These are phyloP conservation scores for Steinernema khuongi DNA, from an alignment of 1,140 invertebrate genomes.

Conservation along the genomic window DNA sequence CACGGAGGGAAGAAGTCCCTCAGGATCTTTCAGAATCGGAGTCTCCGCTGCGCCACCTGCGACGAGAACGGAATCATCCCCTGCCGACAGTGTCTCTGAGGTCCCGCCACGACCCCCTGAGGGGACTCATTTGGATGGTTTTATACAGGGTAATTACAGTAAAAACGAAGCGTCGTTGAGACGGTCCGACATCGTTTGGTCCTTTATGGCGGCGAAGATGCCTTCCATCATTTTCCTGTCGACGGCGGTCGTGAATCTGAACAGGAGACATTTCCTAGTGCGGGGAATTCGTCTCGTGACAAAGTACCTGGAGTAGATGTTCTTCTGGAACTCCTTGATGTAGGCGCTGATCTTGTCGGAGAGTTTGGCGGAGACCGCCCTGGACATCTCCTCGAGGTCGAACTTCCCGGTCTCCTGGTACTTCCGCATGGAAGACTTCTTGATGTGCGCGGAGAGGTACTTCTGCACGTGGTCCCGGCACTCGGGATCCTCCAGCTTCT, in stretches of 20 bases:
- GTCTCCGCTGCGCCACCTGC: conserved; percentile 22
- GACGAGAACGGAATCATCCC: conserved; percentile 27
- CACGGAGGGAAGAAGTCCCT: conserved; percentile 22
- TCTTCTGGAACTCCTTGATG: not conserved
- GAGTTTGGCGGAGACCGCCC: not conserved
- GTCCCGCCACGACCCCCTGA: not conserved
- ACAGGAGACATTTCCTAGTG: not conserved
- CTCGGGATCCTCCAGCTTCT: not conserved
- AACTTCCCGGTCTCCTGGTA: not conserved
- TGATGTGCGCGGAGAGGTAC: not conserved
- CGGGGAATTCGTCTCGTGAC: not conserved
- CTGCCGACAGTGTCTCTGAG: conserved; percentile 8
- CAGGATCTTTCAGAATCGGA: conserved; percentile 15
- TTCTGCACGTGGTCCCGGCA: not conserved
- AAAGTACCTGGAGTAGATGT: not conserved
- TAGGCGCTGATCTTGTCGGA: not conserved
- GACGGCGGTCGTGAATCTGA: not conserved
- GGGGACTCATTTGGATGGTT: not conserved
- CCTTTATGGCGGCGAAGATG: not conserved
- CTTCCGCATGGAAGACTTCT: not conserved
- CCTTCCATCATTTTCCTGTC: not conserved
- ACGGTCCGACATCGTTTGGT: not conserved
- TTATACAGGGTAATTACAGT: not conserved
- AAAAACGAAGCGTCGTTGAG: not conserved
- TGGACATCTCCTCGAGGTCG: not conserved